phyloP scores from a whole-genome alignment of 2,113 vertebrate species.

The Melanerpes aurifrons region DNA sequence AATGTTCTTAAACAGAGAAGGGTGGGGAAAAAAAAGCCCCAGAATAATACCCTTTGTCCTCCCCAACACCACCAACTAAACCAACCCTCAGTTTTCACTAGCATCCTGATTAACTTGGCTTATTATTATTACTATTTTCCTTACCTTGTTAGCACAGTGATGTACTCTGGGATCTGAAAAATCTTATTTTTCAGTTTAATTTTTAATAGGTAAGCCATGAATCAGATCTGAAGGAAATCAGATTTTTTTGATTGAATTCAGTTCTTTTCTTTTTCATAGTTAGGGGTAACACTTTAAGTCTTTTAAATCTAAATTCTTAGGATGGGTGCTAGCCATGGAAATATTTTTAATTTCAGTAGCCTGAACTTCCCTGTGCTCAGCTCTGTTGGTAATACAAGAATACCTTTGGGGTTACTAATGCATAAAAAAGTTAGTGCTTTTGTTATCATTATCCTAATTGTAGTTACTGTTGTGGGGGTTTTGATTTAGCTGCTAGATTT shows the following conservation, averaged over 20 bases:
- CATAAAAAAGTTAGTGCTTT: slow-evolving; percentile 3
- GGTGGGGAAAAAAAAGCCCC: neutral
- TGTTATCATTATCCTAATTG: neutral
- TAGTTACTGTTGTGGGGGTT: slow-evolving; percentile 12
- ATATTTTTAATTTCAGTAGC: neutral
- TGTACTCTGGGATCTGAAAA: neutral
- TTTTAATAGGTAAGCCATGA: slow-evolving; percentile 2
- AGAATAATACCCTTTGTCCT: neutral
- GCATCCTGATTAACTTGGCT: neutral
- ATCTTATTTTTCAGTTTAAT: slow-evolving; percentile 30
- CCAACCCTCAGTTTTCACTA: neutral
- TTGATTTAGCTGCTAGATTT: neutral
- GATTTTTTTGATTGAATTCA: slow-evolving; percentile 2
- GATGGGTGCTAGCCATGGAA: neutral
- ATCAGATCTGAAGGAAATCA: slow-evolving; percentile 1
- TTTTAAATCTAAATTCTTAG: slow-evolving; percentile 47
- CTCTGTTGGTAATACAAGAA: slow-evolving; percentile 41
- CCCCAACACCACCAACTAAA: neutral
- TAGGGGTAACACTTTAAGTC: slow-evolving; percentile 61
- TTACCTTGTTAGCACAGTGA: neutral
- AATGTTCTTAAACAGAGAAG: neutral
- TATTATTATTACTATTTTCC: neutral
- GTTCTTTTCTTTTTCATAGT: slow-evolving; percentile 37
- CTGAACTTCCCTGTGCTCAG: slow-evolving; percentile 40
- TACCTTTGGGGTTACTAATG: slow-evolving; percentile 21